Evolutionary conservation across 2,113 vertebrate genomes (phyloP).

Genomic region (Lycaon pictus): DNA sequence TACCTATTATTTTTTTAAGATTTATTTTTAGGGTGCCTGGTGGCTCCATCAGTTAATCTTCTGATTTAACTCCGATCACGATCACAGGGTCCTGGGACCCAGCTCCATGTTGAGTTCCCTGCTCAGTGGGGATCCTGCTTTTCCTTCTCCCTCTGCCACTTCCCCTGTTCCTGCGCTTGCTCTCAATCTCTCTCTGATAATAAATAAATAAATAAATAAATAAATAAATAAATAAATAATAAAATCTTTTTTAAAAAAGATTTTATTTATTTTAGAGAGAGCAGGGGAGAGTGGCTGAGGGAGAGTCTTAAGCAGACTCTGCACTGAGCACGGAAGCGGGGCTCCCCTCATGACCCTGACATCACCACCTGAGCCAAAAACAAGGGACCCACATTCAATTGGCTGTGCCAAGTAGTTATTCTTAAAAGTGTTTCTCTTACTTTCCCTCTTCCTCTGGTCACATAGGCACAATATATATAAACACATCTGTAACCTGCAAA

Average conservation of each 20-base stretch:
- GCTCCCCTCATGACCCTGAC: background rate
- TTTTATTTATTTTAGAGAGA: background rate
- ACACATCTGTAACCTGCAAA: background rate
- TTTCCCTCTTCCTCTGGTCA: background rate
- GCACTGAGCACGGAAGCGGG: background rate
- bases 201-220: background rate
- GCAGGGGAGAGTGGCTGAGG: background rate
- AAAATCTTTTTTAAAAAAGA: background rate
- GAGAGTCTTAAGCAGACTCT: background rate
- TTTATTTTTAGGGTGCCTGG: background rate
- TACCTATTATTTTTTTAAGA: background rate
- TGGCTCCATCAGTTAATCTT: background rate
- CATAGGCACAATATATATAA: background rate
- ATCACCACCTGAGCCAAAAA: background rate
- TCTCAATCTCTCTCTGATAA: background rate
- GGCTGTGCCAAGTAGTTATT: background rate
- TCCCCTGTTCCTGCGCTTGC: background rate
- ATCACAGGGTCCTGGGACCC: background rate
- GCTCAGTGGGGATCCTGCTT: background rate
- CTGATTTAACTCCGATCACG: background rate
- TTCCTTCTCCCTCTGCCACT: background rate
- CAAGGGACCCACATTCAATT: background rate
- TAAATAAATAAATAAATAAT: background rate
- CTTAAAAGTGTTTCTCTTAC: background rate
- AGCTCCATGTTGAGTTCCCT: background rate